Evolutionary conservation across 2,888 invertebrate genomes (phyloP).

Genomic region (Abrostola tripartita): DNA sequence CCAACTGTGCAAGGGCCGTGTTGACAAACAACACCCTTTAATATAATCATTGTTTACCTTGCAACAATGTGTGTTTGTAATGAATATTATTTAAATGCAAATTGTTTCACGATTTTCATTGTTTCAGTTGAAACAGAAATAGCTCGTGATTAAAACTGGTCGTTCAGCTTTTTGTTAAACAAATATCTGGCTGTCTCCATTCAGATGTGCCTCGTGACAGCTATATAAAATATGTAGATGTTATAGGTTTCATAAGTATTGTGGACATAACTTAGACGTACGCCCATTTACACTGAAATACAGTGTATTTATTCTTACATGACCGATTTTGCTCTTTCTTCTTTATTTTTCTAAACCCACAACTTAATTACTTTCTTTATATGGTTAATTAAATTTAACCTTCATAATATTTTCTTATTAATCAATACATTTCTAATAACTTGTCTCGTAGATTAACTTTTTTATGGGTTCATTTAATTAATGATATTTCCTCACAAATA

Average conservation of each 20-base stretch:
- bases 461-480: too few species aligned
- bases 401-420: too few species aligned
- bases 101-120: slow-evolving; percentile 69
- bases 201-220: slow-evolving; percentile 26
- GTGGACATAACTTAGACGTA: slow-evolving; percentile 22
- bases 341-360: neutral
- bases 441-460: too few species aligned
- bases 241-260: slow-evolving; percentile 16
- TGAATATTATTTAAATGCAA: slow-evolving; percentile 75
- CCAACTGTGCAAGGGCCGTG: slow-evolving; percentile 70
- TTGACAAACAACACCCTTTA: slow-evolving; percentile 81
- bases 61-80: slow-evolving; percentile 76
- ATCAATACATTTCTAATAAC: too few species aligned
- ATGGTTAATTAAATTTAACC: too few species aligned
- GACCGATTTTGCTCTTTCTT: slow-evolving; percentile 14
- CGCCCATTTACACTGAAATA: slow-evolving; percentile 34
- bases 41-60: slow-evolving; percentile 77
- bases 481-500: too few species aligned
- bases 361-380: too few species aligned
- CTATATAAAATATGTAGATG: slow-evolving; percentile 33
- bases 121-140: slow-evolving; percentile 64
- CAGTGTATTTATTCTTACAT: slow-evolving; percentile 18
- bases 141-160: slow-evolving; percentile 42
- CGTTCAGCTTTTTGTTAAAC: slow-evolving; percentile 48
- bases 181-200: slow-evolving; percentile 33